These are phyloP conservation scores for Acanthurus leucopareius DNA, from an alignment of 2,797 vertebrate species.

Conservation along the genomic window DNA sequence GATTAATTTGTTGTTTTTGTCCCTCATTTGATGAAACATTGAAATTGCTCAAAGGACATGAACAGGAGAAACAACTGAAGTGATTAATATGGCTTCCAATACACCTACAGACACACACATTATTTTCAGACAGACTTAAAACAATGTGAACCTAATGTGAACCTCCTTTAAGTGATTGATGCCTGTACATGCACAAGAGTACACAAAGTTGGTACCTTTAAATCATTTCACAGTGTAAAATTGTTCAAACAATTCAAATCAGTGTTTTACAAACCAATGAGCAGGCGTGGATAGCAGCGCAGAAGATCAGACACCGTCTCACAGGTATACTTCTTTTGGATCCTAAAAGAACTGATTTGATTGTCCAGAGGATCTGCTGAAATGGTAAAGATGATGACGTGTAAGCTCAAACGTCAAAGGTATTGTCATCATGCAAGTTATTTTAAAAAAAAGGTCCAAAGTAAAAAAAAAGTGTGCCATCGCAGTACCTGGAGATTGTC, in stretches of 20 bases:
- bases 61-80: too few species aligned
- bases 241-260: background rate
- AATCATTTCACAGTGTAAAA: background rate
- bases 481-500: conserved; percentile 50
- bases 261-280: conserved; percentile 51
- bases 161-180: too few species aligned
- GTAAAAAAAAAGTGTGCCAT: background rate
- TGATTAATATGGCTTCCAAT: too few species aligned
- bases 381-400: background rate
- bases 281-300: conserved; percentile 39
- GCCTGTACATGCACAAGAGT: too few species aligned
- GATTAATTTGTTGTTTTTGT: background rate
- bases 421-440: background rate
- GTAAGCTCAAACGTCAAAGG: conserved; percentile 6
- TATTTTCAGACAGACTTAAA: too few species aligned
- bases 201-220: background rate
- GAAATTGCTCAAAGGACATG: too few species aligned
- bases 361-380: conserved; percentile 52
- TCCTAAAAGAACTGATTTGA: conserved; percentile 31
- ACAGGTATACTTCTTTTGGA: conserved; percentile 33
- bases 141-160: too few species aligned
- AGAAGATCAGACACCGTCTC: conserved; percentile 54
- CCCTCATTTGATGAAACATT: too few species aligned
- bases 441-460: background rate
- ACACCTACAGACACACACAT: too few species aligned